Base-by-base conservation (phyloP, 2,797 vertebrate genomes). In the Enteromius paludinosus region DNA sequence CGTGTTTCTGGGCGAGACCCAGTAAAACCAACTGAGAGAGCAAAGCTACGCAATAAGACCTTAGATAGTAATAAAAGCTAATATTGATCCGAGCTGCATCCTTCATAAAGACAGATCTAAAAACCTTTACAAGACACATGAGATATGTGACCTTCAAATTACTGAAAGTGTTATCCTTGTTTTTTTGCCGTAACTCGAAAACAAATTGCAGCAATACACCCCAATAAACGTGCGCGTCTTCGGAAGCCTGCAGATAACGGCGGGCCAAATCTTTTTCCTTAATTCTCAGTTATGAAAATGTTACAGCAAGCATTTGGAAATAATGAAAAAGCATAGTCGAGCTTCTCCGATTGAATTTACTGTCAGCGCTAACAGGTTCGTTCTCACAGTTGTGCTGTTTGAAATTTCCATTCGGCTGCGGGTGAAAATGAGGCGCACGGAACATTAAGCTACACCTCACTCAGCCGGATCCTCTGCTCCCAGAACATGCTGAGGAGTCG, bases 361-460 rank as follows among this genome's bases (percentile, higher is more conserved):
- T 90, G 87, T 89, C 83, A 85, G 43, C 82, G 72, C 76, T 81
- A 85, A 90, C 92, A 93, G 88, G 86, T 92, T 88, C 85, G 81
- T 89, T 86, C 77, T 88, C 23, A 75, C 18, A 59, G 62, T 72
- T 75, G 72, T 72, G 65, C 65, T 89, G 82, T 81, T 87, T 83
- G 82, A 92, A 89, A 75, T 84, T 88, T 91, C 87, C 86, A 90
- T 86, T 92, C 89, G 87, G 84, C 72, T 79, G 62, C 20, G 86
- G 18, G 54, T 69, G 65, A 86, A 89, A 92, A 90, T 82, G 87
- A 84, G 4, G 20, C 49, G 80, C 88, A 88, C n/a, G 87, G 91
- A 87, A 92, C 86, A 87, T 93, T 93, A 94, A 91, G 83, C 83
- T 1, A 82, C 9, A 78, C n/a, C 88, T 90, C 90, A 90, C 87